Evolutionary conservation across 1,140 invertebrate species (phyloP), one percentile per base, ranked within the genome.

Genomic region (Drosophila serrata): DNA sequence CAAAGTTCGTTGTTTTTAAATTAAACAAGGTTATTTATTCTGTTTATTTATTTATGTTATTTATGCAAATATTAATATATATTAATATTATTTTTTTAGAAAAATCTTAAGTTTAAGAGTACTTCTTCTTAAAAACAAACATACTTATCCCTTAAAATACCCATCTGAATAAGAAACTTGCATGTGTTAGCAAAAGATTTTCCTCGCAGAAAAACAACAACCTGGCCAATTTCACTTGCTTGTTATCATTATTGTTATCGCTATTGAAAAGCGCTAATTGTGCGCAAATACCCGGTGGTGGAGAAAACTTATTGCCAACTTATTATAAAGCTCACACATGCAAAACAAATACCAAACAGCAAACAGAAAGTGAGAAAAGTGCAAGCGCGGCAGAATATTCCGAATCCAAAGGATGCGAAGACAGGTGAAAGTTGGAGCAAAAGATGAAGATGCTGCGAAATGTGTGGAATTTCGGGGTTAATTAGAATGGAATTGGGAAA

Each of bases 181-280:
- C 75, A 31, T 40, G 68, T 55, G 58, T 22, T 67, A 59, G 65
- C 75, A 78, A 51, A 78, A 78, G 57, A 40, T 53, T 59, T 43
- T 33, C 29, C 49, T 35, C 46, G 15, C n/a, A 29, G 19, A 49
- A 31, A 40, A 82, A 73, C 70, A 87, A 77, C 75, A 57, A 65
- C 13, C 22, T 46, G 33, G 48, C 37, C 39, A 67, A 64, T 63
- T 65, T 43, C n/a, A 11, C 56, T 55, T 55, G 59, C 72, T 67
- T 87, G 56, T 68, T 72, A 72, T 72, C 65, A 72, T 72, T 72
- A 72, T 72, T 72, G 65, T 72, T 72, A 72, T 72, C 67, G 69
- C 69, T 55, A 87, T 82, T 74, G 84, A 84, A 81, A 84, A 78
- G 64, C 73, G 85, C 84, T 88, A 88, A 88, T 88, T 88, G 75